phyloP scores from a whole-genome alignment of 2,888 invertebrate species.

The Oconnorella tubifera region DNA sequence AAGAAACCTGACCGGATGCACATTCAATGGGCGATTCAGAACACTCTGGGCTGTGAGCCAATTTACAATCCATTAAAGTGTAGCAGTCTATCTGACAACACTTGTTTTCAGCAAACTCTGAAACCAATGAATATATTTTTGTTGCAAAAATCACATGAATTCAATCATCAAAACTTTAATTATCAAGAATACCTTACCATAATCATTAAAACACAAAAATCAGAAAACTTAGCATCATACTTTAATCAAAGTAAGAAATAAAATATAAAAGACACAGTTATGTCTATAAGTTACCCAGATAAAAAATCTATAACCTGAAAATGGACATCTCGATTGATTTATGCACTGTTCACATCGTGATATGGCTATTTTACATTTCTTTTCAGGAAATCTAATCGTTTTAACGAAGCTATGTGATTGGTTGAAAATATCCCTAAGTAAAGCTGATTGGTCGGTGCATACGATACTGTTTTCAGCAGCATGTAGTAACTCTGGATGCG shows the following conservation, averaged over 20 bases:
- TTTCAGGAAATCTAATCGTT: slow-evolving; percentile 41
- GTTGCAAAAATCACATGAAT: too few relatives aligned
- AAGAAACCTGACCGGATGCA: slow-evolving; percentile 34
- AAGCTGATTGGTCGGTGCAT: slow-evolving; percentile 43
- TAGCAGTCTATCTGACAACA: slow-evolving; percentile 46
- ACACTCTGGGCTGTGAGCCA: slow-evolving; percentile 42
- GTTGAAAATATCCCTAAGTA: slow-evolving; percentile 43
- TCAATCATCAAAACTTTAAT: too few relatives aligned
- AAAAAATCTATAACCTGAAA: too few relatives aligned
- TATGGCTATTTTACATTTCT: slow-evolving; percentile 38
- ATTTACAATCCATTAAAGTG: slow-evolving; percentile 42
- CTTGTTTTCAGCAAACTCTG: slow-evolving; percentile 31
- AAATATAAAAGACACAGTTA: too few relatives aligned
- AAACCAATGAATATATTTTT: too few relatives aligned
- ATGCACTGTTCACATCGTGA: slow-evolving; percentile 35
- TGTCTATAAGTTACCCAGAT: too few relatives aligned
- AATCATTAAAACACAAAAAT: too few relatives aligned
- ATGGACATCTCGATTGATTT: slow-evolving; percentile 23
- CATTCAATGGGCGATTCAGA: slow-evolving; percentile 46
- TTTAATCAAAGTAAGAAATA: too few relatives aligned
- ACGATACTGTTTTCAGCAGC: slow-evolving; percentile 42
- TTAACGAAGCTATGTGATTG: slow-evolving; percentile 38
- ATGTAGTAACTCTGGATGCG: slow-evolving; percentile 31
- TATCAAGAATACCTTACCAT: too few relatives aligned
- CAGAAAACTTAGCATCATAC: too few relatives aligned